phyloP scores from a whole-genome alignment of 1,140 invertebrate genomes.

The Drosophila suzukii region DNA sequence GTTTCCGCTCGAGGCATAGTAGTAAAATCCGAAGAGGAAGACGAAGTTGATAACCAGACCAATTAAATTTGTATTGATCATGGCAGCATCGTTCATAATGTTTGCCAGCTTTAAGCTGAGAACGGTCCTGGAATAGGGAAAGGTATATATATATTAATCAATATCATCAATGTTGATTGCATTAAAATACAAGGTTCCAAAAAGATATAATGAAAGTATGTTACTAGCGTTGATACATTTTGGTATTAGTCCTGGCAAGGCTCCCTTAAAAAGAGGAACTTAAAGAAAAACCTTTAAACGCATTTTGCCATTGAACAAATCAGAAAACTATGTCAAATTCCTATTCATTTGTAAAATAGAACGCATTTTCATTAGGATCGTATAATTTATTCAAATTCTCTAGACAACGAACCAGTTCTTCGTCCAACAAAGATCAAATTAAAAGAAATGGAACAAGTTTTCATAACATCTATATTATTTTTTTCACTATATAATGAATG shows the following conservation, averaged over 20 bases:
- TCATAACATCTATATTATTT: no score
- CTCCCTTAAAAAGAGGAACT: neutral
- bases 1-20: constrained; percentile 87
- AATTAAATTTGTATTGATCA: constrained; percentile 90
- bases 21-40: constrained; percentile 88
- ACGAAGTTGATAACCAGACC: constrained; percentile 88
- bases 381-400: neutral
- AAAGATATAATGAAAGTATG: no score
- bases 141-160: neutral
- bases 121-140: constrained; percentile 86
- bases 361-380: neutral
- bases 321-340: neutral
- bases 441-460: constrained; percentile 26
- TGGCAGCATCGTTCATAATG: constrained; percentile 88
- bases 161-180: no score
- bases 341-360: neutral
- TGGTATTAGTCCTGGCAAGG: no score
- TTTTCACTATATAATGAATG: constrained; percentile 10
- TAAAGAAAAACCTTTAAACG: neutral
- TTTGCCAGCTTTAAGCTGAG: constrained; percentile 90
- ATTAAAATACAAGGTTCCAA: no score
- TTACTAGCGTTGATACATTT: no score
- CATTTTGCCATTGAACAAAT: neutral
- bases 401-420: constrained; percentile 3
- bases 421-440: neutral